Evolutionary conservation across 2,797 vertebrate genomes (phyloP).

Genomic region (Okamejei kenojei): DNA sequence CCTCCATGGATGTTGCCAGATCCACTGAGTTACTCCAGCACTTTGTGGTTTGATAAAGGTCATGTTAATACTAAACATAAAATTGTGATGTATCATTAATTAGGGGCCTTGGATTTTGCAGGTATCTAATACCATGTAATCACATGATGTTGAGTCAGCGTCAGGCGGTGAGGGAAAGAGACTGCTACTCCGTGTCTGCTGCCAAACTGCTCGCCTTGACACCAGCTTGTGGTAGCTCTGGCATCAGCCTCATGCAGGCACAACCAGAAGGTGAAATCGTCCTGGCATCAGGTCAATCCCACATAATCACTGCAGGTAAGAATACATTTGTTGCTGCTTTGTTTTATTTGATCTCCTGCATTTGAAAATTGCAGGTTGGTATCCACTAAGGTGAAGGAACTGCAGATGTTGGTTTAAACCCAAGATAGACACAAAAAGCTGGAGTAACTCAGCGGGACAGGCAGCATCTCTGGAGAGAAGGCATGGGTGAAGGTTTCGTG

Average conservation of each 20-base stretch:
- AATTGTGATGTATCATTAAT: not conserved
- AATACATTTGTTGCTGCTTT: not conserved
- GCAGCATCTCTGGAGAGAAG: no score
- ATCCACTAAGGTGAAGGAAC: not conserved
- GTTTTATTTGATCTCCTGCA: not conserved
- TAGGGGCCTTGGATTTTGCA: constrained; percentile 49
- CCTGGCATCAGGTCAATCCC: constrained; percentile 62
- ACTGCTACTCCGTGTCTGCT: constrained; percentile 87
- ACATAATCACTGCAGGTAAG: constrained; percentile 50
- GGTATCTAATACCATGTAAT: constrained; percentile 94
- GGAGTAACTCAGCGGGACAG: no score
- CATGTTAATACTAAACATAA: not conserved
- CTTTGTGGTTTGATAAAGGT: not conserved
- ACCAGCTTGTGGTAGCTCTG: constrained; percentile 80
- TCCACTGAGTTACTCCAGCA: no score
- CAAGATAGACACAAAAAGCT: no score
- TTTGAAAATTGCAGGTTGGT: not conserved
- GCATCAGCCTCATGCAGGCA: constrained; percentile 68
- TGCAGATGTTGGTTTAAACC: no score
- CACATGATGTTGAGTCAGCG: constrained; percentile 97
- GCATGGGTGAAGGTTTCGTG: no score
- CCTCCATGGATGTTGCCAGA: no score
- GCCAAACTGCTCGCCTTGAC: constrained; percentile 84
- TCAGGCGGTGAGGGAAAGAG: constrained; percentile 78
- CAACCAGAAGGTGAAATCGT: constrained; percentile 74